These are phyloP conservation scores for Holothuria scabra DNA, from an alignment of 53 echinoderm and acorn worm genomes.

Conservation along the genomic window DNA sequence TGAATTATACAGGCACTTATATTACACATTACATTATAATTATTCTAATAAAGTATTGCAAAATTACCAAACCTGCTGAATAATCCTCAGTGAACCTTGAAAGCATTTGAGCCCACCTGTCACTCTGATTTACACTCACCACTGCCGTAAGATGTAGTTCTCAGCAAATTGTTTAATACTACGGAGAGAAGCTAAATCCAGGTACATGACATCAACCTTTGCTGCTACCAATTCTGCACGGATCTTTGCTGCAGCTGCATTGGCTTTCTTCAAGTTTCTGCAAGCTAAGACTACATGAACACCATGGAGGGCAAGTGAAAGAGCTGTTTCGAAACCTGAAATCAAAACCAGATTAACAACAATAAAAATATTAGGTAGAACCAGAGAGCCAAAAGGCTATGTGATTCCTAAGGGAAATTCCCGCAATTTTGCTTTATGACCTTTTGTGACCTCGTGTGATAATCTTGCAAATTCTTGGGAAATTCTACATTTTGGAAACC, in stretches of 20 bases:
- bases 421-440: too few species aligned
- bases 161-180: conserved; percentile 89
- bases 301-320: conserved; percentile 85
- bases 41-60: too few species aligned
- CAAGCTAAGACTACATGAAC: conserved; percentile 92
- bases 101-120: background rate
- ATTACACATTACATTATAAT: too few species aligned
- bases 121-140: conserved; percentile 54
- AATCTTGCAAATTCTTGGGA: too few species aligned
- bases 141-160: conserved; percentile 81
- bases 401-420: too few species aligned
- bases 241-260: conserved; percentile 79
- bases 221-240: conserved; percentile 72
- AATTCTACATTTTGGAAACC: too few species aligned
- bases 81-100: too few species aligned
- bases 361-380: background rate
- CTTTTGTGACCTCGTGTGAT: too few species aligned
- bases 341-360: background rate
- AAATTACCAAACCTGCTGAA: too few species aligned
- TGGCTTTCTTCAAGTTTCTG: conserved; percentile 80
- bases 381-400: too few species aligned
- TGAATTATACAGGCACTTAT: too few species aligned
- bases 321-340: conserved; percentile 89
- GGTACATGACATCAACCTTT: conserved; percentile 80
- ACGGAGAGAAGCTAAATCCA: conserved; percentile 90